Conservation (phyloP, 2,113 vertebrate genomes). For the Oplegnathus fasciatus region DNA sequence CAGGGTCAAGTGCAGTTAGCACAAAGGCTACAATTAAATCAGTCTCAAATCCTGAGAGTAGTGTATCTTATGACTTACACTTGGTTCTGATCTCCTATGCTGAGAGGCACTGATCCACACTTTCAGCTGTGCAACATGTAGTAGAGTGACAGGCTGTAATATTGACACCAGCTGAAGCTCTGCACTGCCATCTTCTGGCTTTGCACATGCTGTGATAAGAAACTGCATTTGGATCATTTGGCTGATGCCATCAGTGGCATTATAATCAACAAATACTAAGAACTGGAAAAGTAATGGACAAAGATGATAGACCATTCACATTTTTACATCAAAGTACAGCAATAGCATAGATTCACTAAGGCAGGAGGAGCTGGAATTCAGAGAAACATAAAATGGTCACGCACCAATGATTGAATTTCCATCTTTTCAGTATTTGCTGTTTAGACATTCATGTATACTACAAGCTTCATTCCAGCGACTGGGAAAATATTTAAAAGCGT, state of each 20-base stretch:
- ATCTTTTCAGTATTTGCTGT: not conserved
- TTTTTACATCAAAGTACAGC: not conserved
- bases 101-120: not conserved
- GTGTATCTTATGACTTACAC: not conserved
- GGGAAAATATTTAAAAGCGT: not conserved
- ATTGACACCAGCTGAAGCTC: constrained; percentile 54
- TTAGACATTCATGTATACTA: not conserved
- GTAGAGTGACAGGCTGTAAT: not conserved
- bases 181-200: constrained; percentile 83
- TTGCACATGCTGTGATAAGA: constrained; percentile 6
- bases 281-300: not conserved
- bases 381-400: not conserved
- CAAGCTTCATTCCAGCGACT: not conserved
- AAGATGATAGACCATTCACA: not conserved
- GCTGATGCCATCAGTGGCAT: not conserved
- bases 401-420: not conserved
- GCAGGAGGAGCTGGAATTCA: not conserved
- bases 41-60: not conserved
- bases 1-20: not conserved
- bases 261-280: not conserved
- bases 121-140: not conserved
- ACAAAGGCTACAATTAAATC: not conserved
- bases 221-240: not conserved
- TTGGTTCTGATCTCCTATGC: not conserved
- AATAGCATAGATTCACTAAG: not conserved